phyloP scores from a whole-genome alignment of 1,140 invertebrate species.

The Zelostemma sp. region DNA sequence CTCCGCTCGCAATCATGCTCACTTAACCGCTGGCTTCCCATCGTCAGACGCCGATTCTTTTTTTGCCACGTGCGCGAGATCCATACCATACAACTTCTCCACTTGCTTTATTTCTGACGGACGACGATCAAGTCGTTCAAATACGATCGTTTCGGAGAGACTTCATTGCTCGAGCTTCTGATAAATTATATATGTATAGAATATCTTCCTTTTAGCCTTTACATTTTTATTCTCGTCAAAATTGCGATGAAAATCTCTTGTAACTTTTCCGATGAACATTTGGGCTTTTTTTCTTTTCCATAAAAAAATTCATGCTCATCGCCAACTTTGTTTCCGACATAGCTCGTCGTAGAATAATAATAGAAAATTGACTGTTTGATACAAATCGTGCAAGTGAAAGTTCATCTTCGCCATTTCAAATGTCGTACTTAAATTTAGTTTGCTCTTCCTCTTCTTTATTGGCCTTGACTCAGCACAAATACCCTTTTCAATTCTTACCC shows the following conservation, averaged over 20 bases:
- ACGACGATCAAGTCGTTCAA: not conserved
- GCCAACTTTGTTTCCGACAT: too few species aligned
- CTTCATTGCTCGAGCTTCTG: not conserved
- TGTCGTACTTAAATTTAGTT: conserved; percentile 15
- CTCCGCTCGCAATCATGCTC: too few species aligned
- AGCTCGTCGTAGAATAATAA: conserved; percentile 25
- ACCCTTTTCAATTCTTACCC: conserved; percentile 17
- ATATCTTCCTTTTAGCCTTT: too few species aligned
- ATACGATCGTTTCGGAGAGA: not conserved
- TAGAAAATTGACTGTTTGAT: conserved; percentile 27
- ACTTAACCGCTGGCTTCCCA: too few species aligned
- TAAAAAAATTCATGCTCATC: not conserved
- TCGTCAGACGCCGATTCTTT: not conserved
- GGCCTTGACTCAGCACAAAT: conserved; percentile 35
- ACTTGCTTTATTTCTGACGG: not conserved
- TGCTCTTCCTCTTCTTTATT: conserved; percentile 21
- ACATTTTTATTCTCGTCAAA: too few species aligned
- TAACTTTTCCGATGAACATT: too few species aligned
- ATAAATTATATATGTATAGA: too few species aligned
- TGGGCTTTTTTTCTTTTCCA: too few species aligned
- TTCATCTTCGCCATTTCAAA: conserved; percentile 10
- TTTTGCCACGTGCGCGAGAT: conserved; percentile 2
- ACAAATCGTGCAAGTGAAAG: conserved; percentile 24
- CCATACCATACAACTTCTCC: not conserved
- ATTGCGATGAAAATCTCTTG: too few species aligned